Base-by-base conservation (phyloP, 2,888 invertebrate genomes). In the Tipula confusa region DNA sequence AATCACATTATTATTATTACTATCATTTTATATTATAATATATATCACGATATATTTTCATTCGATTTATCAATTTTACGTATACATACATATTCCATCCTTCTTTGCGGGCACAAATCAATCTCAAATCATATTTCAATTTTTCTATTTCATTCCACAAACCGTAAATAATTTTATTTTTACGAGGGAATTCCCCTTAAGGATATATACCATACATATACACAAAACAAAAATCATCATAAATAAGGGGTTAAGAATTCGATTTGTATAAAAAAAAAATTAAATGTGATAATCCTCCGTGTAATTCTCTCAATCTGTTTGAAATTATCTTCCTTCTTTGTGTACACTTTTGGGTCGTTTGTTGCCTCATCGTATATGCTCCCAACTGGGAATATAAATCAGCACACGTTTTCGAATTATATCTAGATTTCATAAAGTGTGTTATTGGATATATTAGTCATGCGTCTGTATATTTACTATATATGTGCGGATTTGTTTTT, bases 261-360 rank as follows among this genome's bases (percentile, higher is more conserved):
- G 64, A 64, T 64, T 64, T 64, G 64, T 64, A 64, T 5, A 24
- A 64, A 18, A 64, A 24, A 64, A 64, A 64, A 24, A 64, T 24
- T 64, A 64, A 64, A 64, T 64, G 83, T 79, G 33, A 83, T 33
- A 83, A 64, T 79, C 48, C 48, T 29, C 48, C 79, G 29, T 79
- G 48, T 83, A 48, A 64, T 83, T 48, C 64, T 13, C 18, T 28
- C 79, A 48, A 64, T 79, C 64, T 64, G 83, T 84, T 31, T 82
- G 64, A 64, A 64, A 64, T 64, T 64, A 64, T 64, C 64, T 64
- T 15, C 43, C 43, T 43, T 24, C 64, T 64, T 64, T 64, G 64
- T 64, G 15, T 43, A 15, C n/a, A 43, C 24, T 64, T 24, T 64
- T 64, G 64, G 64, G 64, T 64, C 64, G 64, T 64, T 64, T 24